phyloP scores from a whole-genome alignment of 2,797 vertebrate species.

The Crocidura indochinensis region DNA sequence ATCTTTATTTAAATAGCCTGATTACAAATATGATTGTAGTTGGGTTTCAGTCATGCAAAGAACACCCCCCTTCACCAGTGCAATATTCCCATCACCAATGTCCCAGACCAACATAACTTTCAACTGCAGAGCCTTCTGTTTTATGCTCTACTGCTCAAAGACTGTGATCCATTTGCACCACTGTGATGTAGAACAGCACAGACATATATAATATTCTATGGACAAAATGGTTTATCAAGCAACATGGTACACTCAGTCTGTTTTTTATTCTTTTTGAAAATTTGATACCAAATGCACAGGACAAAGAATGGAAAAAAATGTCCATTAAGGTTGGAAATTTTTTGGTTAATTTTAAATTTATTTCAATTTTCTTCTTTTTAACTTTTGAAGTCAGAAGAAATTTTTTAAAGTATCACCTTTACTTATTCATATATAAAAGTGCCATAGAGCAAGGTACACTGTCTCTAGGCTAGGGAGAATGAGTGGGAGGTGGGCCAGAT shows the following conservation, averaged over 20 bases:
- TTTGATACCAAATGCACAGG: not conserved
- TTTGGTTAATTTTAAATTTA: too few species aligned
- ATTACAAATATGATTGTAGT: too few species aligned
- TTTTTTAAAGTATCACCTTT: not conserved
- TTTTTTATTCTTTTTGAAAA: not conserved
- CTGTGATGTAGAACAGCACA: not conserved
- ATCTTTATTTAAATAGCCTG: too few species aligned
- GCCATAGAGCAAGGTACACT: not conserved
- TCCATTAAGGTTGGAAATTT: not conserved
- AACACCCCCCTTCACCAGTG: too few species aligned
- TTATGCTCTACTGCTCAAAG: not conserved
- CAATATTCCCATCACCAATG: too few species aligned
- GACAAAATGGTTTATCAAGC: not conserved
- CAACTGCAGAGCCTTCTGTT: not conserved
- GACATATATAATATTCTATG: not conserved
- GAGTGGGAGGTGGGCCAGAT: not conserved
- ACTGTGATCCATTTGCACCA: not conserved
- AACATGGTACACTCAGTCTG: not conserved
- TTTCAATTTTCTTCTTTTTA: conserved; percentile 26
- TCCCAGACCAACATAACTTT: not conserved
- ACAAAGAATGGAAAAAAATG: not conserved
- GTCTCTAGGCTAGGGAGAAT: too few species aligned
- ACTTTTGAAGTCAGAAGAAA: not conserved
- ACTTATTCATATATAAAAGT: not conserved
- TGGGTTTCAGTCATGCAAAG: too few species aligned